Conservation (phyloP, 2,797 vertebrate species). For the Tympanoctomys barrerae region DNA sequence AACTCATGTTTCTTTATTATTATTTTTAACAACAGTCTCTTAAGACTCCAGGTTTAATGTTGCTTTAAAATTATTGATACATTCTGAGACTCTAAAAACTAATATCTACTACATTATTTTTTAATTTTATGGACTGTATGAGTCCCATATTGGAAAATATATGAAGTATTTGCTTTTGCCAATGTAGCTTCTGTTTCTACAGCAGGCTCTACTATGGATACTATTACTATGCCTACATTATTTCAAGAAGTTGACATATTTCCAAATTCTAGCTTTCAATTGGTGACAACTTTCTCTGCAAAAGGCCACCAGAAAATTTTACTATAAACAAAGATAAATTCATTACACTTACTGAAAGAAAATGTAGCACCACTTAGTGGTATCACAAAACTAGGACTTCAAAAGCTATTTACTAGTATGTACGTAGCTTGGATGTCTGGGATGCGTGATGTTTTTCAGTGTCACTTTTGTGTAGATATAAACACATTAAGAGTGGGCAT, state of each 20-base stretch:
- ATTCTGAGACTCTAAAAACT: slow-evolving; percentile 23
- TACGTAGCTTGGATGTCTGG: background rate
- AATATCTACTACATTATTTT: background rate
- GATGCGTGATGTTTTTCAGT: background rate
- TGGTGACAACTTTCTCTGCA: background rate
- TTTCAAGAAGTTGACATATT: background rate
- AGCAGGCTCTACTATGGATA: background rate
- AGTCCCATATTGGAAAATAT: background rate
- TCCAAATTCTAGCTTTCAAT: background rate
- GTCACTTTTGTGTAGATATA: background rate
- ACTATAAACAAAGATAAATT: background rate
- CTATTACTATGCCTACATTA: background rate
- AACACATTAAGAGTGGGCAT: background rate
- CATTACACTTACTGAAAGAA: background rate
- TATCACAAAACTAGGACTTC: background rate
- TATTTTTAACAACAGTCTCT: background rate
- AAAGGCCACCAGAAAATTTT: background rate
- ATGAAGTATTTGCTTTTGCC: background rate
- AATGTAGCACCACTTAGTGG: background rate
- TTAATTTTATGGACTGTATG: background rate
- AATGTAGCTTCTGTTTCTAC: background rate
- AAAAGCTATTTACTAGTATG: background rate
- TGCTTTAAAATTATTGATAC: background rate
- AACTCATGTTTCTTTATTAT: background rate
- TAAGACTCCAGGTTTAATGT: background rate